Evolutionary conservation across 2,888 invertebrate species (phyloP).

Genomic region (Aplocera efformata): DNA sequence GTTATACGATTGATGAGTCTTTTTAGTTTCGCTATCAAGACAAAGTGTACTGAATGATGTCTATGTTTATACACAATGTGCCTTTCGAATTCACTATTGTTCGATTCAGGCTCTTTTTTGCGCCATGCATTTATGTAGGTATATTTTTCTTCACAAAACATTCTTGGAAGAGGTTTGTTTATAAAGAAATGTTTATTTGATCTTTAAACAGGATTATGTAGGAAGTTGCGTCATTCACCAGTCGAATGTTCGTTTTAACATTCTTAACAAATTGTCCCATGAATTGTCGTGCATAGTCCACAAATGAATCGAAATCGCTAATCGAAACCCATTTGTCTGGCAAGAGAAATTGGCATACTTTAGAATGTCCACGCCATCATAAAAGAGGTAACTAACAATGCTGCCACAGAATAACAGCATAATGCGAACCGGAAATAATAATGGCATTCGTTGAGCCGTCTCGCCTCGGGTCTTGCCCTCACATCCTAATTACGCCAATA

Average conservation of each 20-base stretch:
- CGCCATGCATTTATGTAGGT: no score
- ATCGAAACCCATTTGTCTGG: slow-evolving; percentile 4
- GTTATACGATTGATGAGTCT: slow-evolving; percentile 2
- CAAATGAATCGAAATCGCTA: not conserved
- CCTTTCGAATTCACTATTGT: no score
- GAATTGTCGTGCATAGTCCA: not conserved
- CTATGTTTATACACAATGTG: slow-evolving; percentile 1
- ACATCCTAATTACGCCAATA: slow-evolving; percentile 78
- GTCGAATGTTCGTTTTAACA: no score
- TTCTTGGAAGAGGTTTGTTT: no score
- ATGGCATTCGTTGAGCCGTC: slow-evolving; percentile 68
- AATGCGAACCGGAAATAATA: slow-evolving; percentile 76
- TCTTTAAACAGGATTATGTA: no score
- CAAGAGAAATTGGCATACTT: slow-evolving; percentile 13
- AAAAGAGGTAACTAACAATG: slow-evolving; percentile 60
- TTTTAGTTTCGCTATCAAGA: not conserved
- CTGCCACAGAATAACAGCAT: slow-evolving; percentile 32
- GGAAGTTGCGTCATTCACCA: no score
- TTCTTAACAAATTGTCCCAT: no score
- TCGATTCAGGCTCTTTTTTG: no score
- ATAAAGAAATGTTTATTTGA: no score
- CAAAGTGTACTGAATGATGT: no score
- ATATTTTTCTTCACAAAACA: no score
- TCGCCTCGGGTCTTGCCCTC: slow-evolving; percentile 67
- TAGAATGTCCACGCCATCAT: slow-evolving; percentile 68